These are phyloP conservation scores for Stenolophus ochropezus DNA, from an alignment of 2,888 invertebrate genomes.

Conservation along the genomic window DNA sequence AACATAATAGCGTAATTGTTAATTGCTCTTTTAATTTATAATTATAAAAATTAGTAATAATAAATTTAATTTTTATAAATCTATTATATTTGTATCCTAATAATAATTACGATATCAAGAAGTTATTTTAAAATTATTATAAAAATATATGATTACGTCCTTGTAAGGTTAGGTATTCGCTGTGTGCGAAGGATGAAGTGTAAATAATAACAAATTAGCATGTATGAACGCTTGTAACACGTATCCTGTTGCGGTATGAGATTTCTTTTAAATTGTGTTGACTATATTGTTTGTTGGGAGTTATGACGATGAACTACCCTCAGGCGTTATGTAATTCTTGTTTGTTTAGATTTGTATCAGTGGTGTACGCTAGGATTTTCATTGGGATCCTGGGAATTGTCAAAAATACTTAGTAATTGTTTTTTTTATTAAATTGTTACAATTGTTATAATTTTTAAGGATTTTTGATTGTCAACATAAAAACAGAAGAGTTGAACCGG, in stretches of 20 bases:
- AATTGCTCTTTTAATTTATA: too few relatives aligned
- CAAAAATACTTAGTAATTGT: too few relatives aligned
- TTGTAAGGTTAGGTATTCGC: neutral
- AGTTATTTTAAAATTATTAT: neutral
- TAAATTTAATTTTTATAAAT: too few relatives aligned
- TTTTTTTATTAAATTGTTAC: too few relatives aligned
- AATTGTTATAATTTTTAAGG: too few relatives aligned
- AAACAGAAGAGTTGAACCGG: too few relatives aligned
- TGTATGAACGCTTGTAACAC: conserved; percentile 16
- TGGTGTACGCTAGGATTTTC: too few relatives aligned
- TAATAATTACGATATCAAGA: neutral
- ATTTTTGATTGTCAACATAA: too few relatives aligned
- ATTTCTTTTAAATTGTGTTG: neutral
- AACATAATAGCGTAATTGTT: too few relatives aligned
- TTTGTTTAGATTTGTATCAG: too few relatives aligned
- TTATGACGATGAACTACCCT: neutral
- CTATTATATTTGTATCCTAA: neutral
- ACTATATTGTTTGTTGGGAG: neutral
- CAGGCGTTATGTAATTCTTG: neutral
- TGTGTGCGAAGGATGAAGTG: neutral
- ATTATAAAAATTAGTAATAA: too few relatives aligned
- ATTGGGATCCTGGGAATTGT: too few relatives aligned
- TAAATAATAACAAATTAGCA: conserved; percentile 13
- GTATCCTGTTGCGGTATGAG: conserved; percentile 13
- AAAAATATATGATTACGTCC: neutral